A percentile compares a stretch with the other conserved stretches of the same genome.
Conservation (phyloP, 1,140 invertebrate genomes). For the Palaemon carinicauda region DNA sequence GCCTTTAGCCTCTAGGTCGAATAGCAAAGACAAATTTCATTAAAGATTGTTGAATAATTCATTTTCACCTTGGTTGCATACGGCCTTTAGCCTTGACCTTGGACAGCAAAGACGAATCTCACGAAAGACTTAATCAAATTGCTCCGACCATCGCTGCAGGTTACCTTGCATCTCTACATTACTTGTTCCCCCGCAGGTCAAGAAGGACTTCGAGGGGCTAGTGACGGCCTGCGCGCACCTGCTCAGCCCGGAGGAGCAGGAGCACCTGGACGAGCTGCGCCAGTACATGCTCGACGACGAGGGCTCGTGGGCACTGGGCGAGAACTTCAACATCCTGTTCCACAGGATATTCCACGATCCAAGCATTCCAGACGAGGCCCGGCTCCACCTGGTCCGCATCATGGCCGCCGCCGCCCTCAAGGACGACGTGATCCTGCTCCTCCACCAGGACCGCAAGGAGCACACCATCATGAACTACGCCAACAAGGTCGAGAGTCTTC, state of each 20-base stretch:
- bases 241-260: conserved; percentile 75
- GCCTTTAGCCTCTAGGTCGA: too few relatives aligned
- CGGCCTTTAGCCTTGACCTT: too few relatives aligned
- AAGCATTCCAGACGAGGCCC: conserved; percentile 59
- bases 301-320: conserved; percentile 89
- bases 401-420: conserved; percentile 75
- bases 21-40: too few relatives aligned
- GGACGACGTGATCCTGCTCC: conserved; percentile 86
- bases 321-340: conserved; percentile 81
- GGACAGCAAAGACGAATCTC: too few relatives aligned
- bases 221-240: conserved; percentile 72
- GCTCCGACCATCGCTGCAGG: background rate
- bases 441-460: conserved; percentile 88
- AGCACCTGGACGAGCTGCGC: conserved; percentile 79
- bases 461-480: conserved; percentile 88
- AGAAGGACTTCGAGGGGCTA: conserved; percentile 73
- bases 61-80: too few relatives aligned
- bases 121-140: too few relatives aligned
- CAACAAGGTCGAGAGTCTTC: conserved; percentile 80
- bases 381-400: conserved; percentile 61
- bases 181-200: conserved; percentile 68
- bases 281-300: conserved; percentile 88
- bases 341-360: conserved; percentile 61
- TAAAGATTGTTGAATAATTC: too few relatives aligned
- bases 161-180: background rate